Base-by-base conservation (phyloP, 2,113 vertebrate species). In the Sarotherodon lohbergeri region DNA sequence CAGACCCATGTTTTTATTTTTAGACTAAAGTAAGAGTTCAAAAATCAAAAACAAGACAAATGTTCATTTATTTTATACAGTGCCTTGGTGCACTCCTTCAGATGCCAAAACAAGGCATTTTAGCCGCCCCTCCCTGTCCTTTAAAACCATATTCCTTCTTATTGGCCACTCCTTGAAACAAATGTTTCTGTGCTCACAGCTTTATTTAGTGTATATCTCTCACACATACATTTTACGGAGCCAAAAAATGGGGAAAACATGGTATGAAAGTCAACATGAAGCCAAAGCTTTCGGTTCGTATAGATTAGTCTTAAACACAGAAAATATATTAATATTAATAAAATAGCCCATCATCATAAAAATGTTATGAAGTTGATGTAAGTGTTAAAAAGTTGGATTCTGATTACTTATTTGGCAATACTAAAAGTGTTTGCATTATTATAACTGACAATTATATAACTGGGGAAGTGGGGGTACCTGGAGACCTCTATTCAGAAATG, bases 141-240 rank as follows among this genome's bases (percentile, higher is more conserved):
- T 68, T 68, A 16, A 66, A 48, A 46, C 41, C 24, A 46, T 9
- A 29, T 46, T 76, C 43, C 19, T 54, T 54, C 4, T 50, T 22
- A 50, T 76, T 76, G 71, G 71, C 16, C 50, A 11, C 68, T 27
- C 22, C 41, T 73, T 46, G n/a, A 48, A 73, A 73, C 41, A 48
- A 9, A 24, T 16, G 22, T 46, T 16, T 71, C n/a, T 24, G 14
- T 17, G 41, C 68, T 46, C 39, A 46, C 41, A 1, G 68, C 22
- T 43, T 46, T 10, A 46, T 48, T 73, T 27, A 46, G 71, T 14
- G 10, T 7, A 29, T 17, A 4, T 16, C 22, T 73, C 19, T 2
- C 41, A 29, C 41, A 27, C 27, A 27, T 27, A 27, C 27, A 7
- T 48, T 9, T 48, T 17, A 27, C 14, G 48, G 24, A 76, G 22